These are phyloP conservation scores for Rhabdomys dilectus DNA, from an alignment of 2,113 vertebrate genomes.

Conservation along the genomic window DNA sequence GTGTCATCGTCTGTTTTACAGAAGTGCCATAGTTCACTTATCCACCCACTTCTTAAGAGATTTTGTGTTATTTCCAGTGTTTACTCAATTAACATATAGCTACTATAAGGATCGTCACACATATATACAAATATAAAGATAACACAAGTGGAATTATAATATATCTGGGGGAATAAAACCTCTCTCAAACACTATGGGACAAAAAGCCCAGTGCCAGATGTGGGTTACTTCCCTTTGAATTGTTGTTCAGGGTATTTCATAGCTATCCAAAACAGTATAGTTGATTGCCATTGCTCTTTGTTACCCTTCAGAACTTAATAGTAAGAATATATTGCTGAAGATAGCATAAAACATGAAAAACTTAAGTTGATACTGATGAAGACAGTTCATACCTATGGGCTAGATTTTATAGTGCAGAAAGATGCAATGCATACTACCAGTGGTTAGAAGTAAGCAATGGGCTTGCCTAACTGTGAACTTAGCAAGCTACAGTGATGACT, in stretches of 20 bases:
- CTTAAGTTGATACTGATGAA: neutral
- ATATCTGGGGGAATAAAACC: neutral
- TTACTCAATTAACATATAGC: neutral
- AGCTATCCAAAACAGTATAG: neutral
- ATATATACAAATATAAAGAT: neutral
- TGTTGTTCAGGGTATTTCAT: neutral
- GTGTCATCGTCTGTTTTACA: neutral
- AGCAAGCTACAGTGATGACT: neutral
- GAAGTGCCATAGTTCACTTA: neutral
- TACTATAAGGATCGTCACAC: neutral
- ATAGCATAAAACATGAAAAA: neutral
- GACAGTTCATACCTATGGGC: neutral
- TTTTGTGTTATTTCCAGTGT: neutral
- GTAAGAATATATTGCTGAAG: neutral
- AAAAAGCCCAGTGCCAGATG: neutral
- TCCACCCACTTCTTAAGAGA: neutral
- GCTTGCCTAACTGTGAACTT: neutral
- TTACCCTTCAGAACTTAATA: neutral
- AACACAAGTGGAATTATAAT: neutral
- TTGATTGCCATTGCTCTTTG: no score
- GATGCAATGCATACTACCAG: neutral
- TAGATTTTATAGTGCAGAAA: no score
- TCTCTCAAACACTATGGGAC: neutral
- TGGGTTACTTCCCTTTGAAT: neutral
- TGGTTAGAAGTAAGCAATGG: neutral